Conservation (phyloP, 1,140 invertebrate genomes). For the Sweltsa coloradensis region DNA sequence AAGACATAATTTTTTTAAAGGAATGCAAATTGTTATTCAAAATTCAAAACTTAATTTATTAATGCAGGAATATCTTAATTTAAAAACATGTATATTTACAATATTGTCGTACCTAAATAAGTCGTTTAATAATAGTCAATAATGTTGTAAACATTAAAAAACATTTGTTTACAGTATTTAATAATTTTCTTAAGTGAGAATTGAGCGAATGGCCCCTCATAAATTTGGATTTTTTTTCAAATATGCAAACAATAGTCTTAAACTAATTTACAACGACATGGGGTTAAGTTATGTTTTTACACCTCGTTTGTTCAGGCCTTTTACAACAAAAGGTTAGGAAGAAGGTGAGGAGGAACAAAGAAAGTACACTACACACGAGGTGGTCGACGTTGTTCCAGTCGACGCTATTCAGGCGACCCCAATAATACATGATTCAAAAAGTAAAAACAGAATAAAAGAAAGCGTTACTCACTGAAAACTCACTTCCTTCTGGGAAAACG, state of each 20-base stretch:
- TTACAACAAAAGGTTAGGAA: background rate
- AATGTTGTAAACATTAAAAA: background rate
- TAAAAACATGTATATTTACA: background rate
- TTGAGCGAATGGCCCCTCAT: too few relatives aligned
- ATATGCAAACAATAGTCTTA: too few relatives aligned
- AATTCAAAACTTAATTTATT: too few relatives aligned
- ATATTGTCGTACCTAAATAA: background rate
- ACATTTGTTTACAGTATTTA: too few relatives aligned
- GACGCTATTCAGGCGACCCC: background rate
- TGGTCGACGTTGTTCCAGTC: background rate
- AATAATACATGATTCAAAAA: background rate
- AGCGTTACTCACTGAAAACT: constrained; percentile 49
- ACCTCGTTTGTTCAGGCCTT: background rate
- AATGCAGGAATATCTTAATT: too few relatives aligned
- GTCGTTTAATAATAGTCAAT: background rate
- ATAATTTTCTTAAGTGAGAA: too few relatives aligned
- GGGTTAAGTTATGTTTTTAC: too few relatives aligned
- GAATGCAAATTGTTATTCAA: background rate
- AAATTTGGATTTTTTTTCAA: too few relatives aligned
- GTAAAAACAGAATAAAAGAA: background rate
- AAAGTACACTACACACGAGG: background rate
- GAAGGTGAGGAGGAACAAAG: background rate
- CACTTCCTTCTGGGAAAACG: constrained; percentile 62
- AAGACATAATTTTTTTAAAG: background rate
- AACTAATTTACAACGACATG: too few relatives aligned